Evolutionary conservation across 2,797 vertebrate species (phyloP).

Genomic region (Danio jaintianensis): DNA sequence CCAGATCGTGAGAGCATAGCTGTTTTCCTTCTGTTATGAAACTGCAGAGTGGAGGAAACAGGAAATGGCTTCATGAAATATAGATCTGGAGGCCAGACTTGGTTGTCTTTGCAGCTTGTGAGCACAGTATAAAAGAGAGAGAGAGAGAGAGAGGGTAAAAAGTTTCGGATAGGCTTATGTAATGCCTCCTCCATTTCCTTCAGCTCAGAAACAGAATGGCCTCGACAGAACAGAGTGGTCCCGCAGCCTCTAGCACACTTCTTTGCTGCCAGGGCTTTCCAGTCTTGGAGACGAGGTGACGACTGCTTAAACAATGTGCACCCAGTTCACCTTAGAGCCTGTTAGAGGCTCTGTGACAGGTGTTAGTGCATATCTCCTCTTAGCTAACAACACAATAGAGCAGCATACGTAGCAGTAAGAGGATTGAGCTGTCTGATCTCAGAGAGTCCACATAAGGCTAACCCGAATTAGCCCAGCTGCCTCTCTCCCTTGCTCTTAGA

Average conservation of each 20-base stretch:
- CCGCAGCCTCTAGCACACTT: background rate
- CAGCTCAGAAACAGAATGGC: constrained; percentile 34
- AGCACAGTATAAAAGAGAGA: constrained; percentile 26
- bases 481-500: background rate
- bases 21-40: constrained; percentile 62
- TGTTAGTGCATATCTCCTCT: constrained; percentile 44
- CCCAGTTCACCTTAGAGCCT: constrained; percentile 17
- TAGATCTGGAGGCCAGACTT: constrained; percentile 54
- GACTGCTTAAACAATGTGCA: background rate
- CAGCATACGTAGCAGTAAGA: constrained; percentile 45
- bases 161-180: constrained; percentile 35
- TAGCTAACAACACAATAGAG: constrained; percentile 46
- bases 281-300: constrained; percentile 6
- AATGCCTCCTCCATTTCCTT: constrained; percentile 42
- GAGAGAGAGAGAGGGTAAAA: constrained; percentile 5
- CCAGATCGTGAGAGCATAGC: constrained; percentile 59
- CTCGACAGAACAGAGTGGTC: background rate
- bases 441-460: constrained; percentile 33
- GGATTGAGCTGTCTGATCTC: constrained; percentile 59
- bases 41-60: constrained; percentile 56
- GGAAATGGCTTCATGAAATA: constrained; percentile 60
- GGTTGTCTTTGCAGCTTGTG: constrained; percentile 40
- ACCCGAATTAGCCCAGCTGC: constrained; percentile 41
- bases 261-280: background rate
- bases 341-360: constrained; percentile 43